A percentile compares a stretch with the other conserved stretches of the same genome.
Conservation (phyloP, 2,888 invertebrate species). For the Brenthis daphne region DNA sequence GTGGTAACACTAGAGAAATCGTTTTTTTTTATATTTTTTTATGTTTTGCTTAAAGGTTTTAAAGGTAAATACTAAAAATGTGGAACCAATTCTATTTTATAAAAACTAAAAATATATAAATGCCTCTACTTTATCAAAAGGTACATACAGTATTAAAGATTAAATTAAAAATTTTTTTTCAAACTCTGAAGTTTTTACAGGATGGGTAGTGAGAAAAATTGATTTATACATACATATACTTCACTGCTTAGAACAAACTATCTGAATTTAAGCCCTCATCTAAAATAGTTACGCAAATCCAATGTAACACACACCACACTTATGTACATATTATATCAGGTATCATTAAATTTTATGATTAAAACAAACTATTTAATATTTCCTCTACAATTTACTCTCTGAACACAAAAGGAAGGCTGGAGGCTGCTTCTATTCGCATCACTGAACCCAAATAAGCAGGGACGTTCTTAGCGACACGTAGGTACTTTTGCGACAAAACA, state of each 20-base stretch:
- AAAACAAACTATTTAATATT: neutral
- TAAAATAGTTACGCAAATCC: no score
- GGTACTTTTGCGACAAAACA: slow-evolving; percentile 33
- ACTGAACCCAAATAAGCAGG: slow-evolving; percentile 42
- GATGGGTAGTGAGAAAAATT: no score
- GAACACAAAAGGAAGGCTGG: slow-evolving; percentile 37
- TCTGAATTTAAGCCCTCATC: no score
- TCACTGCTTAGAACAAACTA: no score
- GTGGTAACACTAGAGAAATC: neutral
- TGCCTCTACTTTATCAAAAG: no score
- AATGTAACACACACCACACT: no score
- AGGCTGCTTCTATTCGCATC: slow-evolving; percentile 40
- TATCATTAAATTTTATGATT: neutral
- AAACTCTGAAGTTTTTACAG: no score
- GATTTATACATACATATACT: no score
- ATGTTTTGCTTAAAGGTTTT: neutral
- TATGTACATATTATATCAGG: neutral
- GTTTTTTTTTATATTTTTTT: neutral
- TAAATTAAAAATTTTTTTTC: no score
- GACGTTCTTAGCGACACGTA: slow-evolving; percentile 40
- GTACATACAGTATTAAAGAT: no score
- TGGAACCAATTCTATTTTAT: no score
- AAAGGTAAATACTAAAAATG: neutral
- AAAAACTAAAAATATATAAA: no score
- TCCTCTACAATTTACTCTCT: slow-evolving; percentile 27